phyloP scores from a whole-genome alignment of 35 echinoderm and acorn worm genomes.

The Holothuria glaberrima region DNA sequence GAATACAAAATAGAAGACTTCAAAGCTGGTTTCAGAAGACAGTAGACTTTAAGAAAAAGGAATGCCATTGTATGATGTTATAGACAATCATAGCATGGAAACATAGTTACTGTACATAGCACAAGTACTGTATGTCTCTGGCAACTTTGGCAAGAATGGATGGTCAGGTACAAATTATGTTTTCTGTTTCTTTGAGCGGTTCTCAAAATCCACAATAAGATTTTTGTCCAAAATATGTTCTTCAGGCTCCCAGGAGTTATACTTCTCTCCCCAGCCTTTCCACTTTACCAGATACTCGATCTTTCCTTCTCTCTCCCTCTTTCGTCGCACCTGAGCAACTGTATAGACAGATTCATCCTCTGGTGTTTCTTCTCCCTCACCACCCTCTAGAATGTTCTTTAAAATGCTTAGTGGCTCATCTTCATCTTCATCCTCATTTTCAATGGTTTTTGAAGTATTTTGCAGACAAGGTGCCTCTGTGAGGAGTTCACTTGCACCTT shows the following conservation, averaged over 20 bases:
- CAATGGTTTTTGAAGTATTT: neutral
- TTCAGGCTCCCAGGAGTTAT: slow-evolving; percentile 25
- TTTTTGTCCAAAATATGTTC: slow-evolving; percentile 6
- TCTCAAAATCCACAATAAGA: neutral
- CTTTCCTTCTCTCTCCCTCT: neutral
- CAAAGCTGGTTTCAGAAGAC: too few relatives aligned
- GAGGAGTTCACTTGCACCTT: too few relatives aligned
- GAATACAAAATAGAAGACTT: too few relatives aligned
- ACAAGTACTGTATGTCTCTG: neutral
- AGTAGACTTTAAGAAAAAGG: too few relatives aligned
- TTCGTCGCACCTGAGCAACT: neutral
- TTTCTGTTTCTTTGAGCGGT: neutral
- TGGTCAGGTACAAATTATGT: neutral
- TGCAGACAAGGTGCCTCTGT: neutral
- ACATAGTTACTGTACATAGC: neutral
- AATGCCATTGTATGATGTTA: too few relatives aligned
- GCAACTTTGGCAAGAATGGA: neutral
- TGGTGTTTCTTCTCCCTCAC: neutral
- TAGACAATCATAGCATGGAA: neutral
- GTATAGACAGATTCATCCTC: neutral
- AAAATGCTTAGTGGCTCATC: slow-evolving; percentile 28
- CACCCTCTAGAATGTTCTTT: neutral
- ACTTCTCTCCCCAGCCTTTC: slow-evolving; percentile 27
- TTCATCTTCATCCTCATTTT: slow-evolving; percentile 1
- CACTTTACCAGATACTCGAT: neutral